Evolutionary conservation across 2,113 vertebrate genomes (phyloP), one percentile per base, ranked within the genome.

Genomic region (Urocitellus parryii): DNA sequence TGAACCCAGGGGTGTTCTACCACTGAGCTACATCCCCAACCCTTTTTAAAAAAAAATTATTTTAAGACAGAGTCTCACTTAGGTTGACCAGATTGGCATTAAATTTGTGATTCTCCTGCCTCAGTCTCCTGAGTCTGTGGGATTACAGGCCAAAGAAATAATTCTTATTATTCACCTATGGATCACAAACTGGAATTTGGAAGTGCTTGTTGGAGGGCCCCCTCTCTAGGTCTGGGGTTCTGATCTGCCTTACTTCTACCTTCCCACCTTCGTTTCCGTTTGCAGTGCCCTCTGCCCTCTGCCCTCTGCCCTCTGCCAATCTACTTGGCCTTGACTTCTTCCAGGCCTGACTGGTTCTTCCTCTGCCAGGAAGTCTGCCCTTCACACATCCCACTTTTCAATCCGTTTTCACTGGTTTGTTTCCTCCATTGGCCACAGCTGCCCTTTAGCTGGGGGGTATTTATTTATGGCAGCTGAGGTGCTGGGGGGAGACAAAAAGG

Each of bases 181-280:
- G 32, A 5, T 68, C 34, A 25, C 34, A 68, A 81, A 88, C 32
- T 84, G 56, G 65, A 48, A 88, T 63, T 11, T 25, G 61, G 10
- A 25, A 63, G 61, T 10, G 24, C 61, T 63, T 20, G 24, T 63
- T 63, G 61, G 8, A 63, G 61, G 61, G 61, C 25, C 61, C 4
- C 61, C 61, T 24, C 61, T 27, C 61, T 63, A 63, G 61, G 58
- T 27, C 61, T 27, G 61, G 61, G 61, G 61, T 63, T 63, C 61
- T 63, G 10, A 25, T 63, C 61, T 63, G 61, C 61, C 61, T 63
- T 22, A 24, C 58, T 56, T 37, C 39, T 39, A 56, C 67, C 27
- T 51, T 63, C 45, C 3, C 1, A 0, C 27, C 20, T 67, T 32
- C 3, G 53, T 16, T 5, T n/a, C 18, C n/a, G 2, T 51, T 68